These are phyloP conservation scores for Calliopsis andreniformis DNA, from an alignment of 1,140 invertebrate species.

Conservation along the genomic window DNA sequence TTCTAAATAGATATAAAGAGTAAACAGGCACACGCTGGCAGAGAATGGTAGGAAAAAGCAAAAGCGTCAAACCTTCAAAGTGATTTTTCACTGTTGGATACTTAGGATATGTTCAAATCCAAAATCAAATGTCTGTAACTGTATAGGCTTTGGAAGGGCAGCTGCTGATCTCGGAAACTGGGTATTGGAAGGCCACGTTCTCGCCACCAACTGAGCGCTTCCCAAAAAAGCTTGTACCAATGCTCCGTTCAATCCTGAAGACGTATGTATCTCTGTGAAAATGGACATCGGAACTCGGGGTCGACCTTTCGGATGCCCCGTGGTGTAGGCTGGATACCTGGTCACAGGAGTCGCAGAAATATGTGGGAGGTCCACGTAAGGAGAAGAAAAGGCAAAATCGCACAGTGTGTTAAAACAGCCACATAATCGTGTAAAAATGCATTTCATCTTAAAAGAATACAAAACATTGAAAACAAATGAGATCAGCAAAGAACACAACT, in stretches of 20 bases:
- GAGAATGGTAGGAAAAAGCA: too few relatives aligned
- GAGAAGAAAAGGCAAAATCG: too few relatives aligned
- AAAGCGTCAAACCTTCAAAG: too few relatives aligned
- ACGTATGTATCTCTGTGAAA: slow-evolving; percentile 14
- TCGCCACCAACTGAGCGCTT: not conserved
- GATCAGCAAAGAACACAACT: too few relatives aligned
- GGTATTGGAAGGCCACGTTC: not conserved
- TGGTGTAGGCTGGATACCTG: slow-evolving; percentile 49
- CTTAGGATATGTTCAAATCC: not conserved
- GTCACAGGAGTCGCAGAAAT: slow-evolving; percentile 32
- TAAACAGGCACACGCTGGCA: too few relatives aligned
- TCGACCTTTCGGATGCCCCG: slow-evolving; percentile 34
- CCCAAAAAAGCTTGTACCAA: slow-evolving; percentile 4
- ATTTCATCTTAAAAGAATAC: not conserved
- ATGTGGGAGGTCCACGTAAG: slow-evolving; percentile 65
- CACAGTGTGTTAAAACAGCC: too few relatives aligned
- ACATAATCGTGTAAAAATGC: too few relatives aligned
- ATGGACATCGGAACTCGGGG: slow-evolving; percentile 5
- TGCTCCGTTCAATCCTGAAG: not conserved
- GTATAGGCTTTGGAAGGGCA: too few relatives aligned
- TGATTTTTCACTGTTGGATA: too few relatives aligned
- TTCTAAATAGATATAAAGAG: too few relatives aligned
- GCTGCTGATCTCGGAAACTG: not conserved
- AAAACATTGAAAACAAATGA: too few relatives aligned
- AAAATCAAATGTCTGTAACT: not conserved